These are phyloP conservation scores for Peromyscus melanophrys DNA, from an alignment of 2,797 vertebrate genomes.

Conservation along the genomic window DNA sequence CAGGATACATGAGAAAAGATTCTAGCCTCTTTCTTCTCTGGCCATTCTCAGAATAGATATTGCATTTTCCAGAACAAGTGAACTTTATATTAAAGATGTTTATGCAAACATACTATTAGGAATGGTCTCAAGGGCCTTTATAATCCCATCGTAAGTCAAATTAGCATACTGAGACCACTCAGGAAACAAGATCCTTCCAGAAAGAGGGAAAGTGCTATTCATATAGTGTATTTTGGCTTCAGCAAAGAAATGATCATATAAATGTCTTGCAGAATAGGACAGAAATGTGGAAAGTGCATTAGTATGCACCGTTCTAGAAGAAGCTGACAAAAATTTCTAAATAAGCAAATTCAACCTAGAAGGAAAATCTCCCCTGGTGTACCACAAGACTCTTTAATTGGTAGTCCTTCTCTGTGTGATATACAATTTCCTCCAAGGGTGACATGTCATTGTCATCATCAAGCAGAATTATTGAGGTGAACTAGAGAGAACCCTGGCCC, in stretches of 20 bases:
- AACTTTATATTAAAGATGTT: neutral
- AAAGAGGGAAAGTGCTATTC: neutral
- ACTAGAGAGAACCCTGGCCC: neutral
- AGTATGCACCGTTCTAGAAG: neutral
- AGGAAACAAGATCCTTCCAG: neutral
- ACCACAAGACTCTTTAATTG: neutral
- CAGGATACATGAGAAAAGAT: neutral
- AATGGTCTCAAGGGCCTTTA: neutral
- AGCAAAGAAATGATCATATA: neutral
- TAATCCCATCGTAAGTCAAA: neutral
- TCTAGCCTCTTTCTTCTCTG: neutral
- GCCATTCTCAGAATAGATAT: neutral
- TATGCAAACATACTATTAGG: neutral
- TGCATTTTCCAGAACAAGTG: neutral
- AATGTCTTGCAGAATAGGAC: neutral
- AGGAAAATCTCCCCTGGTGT: neutral
- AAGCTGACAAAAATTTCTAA: neutral
- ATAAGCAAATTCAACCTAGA: neutral
- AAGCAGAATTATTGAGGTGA: neutral
- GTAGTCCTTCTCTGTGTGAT: neutral
- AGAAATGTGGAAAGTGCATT: neutral
- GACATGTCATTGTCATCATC: neutral
- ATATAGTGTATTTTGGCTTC: neutral
- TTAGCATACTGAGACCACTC: neutral
- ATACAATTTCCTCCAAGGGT: neutral